These are phyloP conservation scores for Melanostigma gelatinosum DNA, from an alignment of 2,113 vertebrate species.

Conservation along the genomic window DNA sequence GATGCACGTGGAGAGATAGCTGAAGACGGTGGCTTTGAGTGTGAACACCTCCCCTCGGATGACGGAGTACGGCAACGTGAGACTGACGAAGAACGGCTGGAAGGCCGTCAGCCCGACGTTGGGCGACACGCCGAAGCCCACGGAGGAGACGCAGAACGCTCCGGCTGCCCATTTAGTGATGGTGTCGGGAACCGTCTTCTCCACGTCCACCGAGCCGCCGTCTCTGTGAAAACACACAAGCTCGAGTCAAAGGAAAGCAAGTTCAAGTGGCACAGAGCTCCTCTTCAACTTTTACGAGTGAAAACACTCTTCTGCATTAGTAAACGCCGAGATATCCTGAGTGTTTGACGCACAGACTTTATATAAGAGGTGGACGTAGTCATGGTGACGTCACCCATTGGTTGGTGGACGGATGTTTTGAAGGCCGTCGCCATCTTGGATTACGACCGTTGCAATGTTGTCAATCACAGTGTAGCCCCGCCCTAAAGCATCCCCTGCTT, in stretches of 20 bases:
- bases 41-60: slow-evolving; percentile 85
- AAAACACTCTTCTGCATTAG: not conserved
- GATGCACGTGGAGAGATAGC: slow-evolving; percentile 88
- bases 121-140: slow-evolving; percentile 87
- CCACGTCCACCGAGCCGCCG: slow-evolving; percentile 60
- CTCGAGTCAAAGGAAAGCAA: not conserved
- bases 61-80: slow-evolving; percentile 86
- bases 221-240: slow-evolving; percentile 51
- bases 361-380: too few relatives aligned
- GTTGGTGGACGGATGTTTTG: too few relatives aligned
- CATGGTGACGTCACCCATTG: too few relatives aligned
- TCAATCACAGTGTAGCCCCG: too few relatives aligned
- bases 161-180: slow-evolving; percentile 91
- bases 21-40: slow-evolving; percentile 88
- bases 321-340: not conserved
- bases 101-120: slow-evolving; percentile 77
- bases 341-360: too few relatives aligned
- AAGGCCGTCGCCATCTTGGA: too few relatives aligned
- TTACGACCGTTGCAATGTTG: too few relatives aligned
- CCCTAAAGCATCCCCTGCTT: too few relatives aligned
- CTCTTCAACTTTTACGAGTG: not conserved
- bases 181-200: slow-evolving; percentile 86
- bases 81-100: slow-evolving; percentile 88
- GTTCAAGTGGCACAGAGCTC: not conserved
- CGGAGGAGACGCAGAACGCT: slow-evolving; percentile 86